Evolutionary conservation across 2,797 vertebrate species (phyloP).

Genomic region (Anomalospiza imberbis): DNA sequence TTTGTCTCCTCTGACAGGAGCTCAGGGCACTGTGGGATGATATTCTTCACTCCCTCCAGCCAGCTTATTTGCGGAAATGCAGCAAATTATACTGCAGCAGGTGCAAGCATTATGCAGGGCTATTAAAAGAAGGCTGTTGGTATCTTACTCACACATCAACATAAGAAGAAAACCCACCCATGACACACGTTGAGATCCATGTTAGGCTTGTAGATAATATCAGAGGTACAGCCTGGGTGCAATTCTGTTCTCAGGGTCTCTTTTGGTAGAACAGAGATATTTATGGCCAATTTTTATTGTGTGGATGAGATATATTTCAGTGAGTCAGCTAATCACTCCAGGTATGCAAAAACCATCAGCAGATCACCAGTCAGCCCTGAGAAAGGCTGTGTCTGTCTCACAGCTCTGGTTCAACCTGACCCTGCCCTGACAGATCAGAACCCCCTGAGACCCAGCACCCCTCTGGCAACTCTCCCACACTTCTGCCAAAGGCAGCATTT

Average conservation of each 20-base stretch:
- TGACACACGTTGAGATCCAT: fast-evolving
- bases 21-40: neutral
- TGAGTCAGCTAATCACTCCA: neutral
- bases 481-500: neutral
- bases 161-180: neutral
- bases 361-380: fast-evolving
- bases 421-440: neutral
- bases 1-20: neutral
- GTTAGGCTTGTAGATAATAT: fast-evolving
- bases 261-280: neutral
- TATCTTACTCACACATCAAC: neutral
- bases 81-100: neutral
- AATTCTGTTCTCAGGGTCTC: neutral
- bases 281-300: neutral
- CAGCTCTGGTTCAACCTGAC: neutral
- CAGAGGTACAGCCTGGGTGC: neutral
- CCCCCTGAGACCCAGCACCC: neutral
- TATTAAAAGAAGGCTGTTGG: neutral
- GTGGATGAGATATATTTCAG: neutral
- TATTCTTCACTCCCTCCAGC: neutral
- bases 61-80: neutral
- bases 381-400: neutral
- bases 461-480: neutral
- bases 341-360: neutral
- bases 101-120: neutral